Percentiles rank a stretch among this genome's conserved stretches.
Evolutionary conservation across 2,797 vertebrate species (phyloP).

Genomic region (Sebastes baramenuke): DNA sequence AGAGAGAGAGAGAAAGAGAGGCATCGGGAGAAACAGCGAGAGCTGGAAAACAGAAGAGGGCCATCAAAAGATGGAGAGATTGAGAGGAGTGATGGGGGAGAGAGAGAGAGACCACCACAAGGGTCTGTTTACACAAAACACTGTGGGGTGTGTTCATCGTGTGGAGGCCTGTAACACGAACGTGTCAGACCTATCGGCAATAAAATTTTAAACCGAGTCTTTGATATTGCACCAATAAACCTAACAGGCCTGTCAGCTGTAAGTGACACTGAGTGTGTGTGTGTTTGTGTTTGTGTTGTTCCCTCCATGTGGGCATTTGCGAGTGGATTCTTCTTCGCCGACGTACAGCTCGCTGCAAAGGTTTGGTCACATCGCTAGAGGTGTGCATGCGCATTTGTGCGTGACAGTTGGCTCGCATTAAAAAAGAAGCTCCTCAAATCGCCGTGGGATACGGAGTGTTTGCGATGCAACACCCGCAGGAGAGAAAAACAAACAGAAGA

Average conservation of each 20-base stretch:
- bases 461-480: constrained; percentile 30
- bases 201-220: neutral
- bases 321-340: neutral
- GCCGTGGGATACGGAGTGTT: constrained; percentile 44
- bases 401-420: constrained; percentile 57
- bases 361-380: constrained; percentile 46
- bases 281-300: neutral
- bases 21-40: neutral
- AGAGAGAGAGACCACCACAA: constrained; percentile 26
- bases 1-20: neutral
- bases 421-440: constrained; percentile 39
- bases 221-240: constrained; percentile 25
- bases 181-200: neutral
- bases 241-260: neutral
- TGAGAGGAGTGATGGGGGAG: constrained; percentile 13
- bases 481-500: constrained; percentile 44
- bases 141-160: constrained; percentile 22
- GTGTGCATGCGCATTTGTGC: constrained; percentile 24
- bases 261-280: neutral
- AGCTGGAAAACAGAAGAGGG: constrained; percentile 12
- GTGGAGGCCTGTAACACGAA: neutral
- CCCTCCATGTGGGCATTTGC: neutral
- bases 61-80: constrained; percentile 40
- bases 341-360: constrained; percentile 4
- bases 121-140: constrained; percentile 34